Evolutionary conservation across 2,888 invertebrate genomes (phyloP), one percentile per base, ranked within the genome.

Genomic region (Lacanobia oleracea): DNA sequence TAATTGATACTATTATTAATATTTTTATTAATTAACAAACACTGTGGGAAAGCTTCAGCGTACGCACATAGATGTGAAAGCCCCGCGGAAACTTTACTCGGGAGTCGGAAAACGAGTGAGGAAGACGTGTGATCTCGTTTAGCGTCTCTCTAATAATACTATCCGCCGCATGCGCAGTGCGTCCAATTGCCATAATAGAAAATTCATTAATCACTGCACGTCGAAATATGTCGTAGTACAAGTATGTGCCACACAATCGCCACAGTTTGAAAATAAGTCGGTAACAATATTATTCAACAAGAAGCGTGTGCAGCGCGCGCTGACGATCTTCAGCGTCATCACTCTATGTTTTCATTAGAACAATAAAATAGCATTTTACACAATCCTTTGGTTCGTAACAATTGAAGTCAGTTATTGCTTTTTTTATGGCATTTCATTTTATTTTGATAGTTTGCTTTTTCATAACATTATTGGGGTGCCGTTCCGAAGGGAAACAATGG

Each of bases 181-280:
- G 91, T 87, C 89, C 94, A 92, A 94, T 95, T 92, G 93, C 90
- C 90, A 89, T 94, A 93, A 94, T 93, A 93, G 92, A 93, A 93
- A 93, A 93, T 89, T 91, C 87, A 94, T 94, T 92, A 94, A 95
- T 94, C 92, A 93, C 89, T 90, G 81, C 84, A 82, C 89, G 89
- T 91, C 89, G 89, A 91, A 91, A 85, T 87, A 87, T 88, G 87
- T 83, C 86, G 87, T 87, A 87, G 86, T 88, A 87, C 86, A 83
- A 87, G 81, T 88, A 88, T 83, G 86, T 79, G 80, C 75, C 83
- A 88, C 83, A 93, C 91, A 92, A 93, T 92, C 88, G 91, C 88
- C 86, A 79, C 82, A 91, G 93, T 94, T 93, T 94, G 89, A 94
- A 93, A 94, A 95, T 93, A 94, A 87, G 82, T 82, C 82, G 74